Percentiles rank a stretch among this genome's conserved stretches.
Evolutionary conservation across 2,113 vertebrate species (phyloP).

Genomic region (Abramis brama): DNA sequence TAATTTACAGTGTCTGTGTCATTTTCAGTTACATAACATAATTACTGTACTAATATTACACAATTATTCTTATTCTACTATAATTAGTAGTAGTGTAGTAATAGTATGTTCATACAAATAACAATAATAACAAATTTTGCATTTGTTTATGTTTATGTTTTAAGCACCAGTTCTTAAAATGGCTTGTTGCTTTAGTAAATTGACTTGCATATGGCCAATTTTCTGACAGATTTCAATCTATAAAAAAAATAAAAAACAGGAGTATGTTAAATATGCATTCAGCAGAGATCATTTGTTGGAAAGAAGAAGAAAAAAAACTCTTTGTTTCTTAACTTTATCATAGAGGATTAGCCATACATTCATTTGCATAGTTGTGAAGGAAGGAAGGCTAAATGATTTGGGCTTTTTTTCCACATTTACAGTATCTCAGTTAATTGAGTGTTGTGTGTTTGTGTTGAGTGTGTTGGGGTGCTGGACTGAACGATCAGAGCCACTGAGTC

Average conservation of each 20-base stretch:
- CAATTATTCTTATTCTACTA: not conserved
- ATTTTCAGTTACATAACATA: slow-evolving; percentile 6
- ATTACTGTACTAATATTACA: not conserved
- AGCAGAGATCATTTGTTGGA: not conserved
- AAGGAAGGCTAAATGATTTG: not conserved
- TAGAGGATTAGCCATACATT: not conserved
- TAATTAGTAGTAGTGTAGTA: not conserved
- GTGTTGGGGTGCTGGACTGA: slow-evolving; percentile 14
- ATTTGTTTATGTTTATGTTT: not conserved
- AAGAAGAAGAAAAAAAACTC: not conserved
- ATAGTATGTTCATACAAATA: not conserved
- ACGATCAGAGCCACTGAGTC: slow-evolving; percentile 18
- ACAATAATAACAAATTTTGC: not conserved
- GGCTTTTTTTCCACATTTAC: not conserved
- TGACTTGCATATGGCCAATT: not conserved
- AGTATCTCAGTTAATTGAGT: not conserved
- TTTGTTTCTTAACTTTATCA: not conserved
- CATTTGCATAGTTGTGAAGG: not conserved
- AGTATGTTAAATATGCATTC: no score
- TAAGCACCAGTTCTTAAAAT: not conserved
- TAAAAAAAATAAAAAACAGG: no score
- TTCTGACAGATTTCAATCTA: not conserved
- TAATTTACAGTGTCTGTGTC: slow-evolving; percentile 1
- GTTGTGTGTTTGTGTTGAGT: slow-evolving; percentile 22
- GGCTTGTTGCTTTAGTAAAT: not conserved